Percentiles rank a stretch among this genome's conserved stretches.
These are phyloP conservation scores for Morpho helenor DNA, from an alignment of 2,888 invertebrate genomes.

Conservation along the genomic window DNA sequence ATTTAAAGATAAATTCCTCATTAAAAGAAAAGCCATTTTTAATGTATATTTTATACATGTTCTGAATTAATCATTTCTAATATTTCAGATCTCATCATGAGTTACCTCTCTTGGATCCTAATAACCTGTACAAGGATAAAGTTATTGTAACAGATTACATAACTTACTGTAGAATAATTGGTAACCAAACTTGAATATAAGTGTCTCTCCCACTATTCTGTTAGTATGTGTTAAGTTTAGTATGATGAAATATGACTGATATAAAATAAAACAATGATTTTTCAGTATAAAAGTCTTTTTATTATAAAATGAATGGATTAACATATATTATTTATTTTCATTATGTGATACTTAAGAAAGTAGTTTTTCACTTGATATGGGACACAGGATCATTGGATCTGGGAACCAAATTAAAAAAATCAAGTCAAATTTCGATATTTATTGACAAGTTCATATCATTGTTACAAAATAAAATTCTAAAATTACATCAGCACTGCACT, in stretches of 20 bases:
- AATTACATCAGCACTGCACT: slow-evolving; percentile 54
- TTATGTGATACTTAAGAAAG: slow-evolving; percentile 8
- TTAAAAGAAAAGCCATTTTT: too few species aligned
- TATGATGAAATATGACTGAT: neutral
- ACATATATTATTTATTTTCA: slow-evolving; percentile 18
- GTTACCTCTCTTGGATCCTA: slow-evolving; percentile 52
- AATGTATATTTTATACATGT: too few species aligned
- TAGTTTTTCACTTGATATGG: slow-evolving; percentile 35
- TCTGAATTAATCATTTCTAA: too few species aligned
- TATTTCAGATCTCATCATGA: slow-evolving; percentile 54
- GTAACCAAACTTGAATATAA: slow-evolving; percentile 19
- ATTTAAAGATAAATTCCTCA: too few species aligned
- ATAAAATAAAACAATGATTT: slow-evolving; percentile 16
- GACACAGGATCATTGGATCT: slow-evolving; percentile 68
- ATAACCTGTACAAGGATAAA: slow-evolving; percentile 65
- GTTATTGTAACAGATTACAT: slow-evolving; percentile 65
- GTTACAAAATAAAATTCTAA: slow-evolving; percentile 45
- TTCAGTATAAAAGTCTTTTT: slow-evolving; percentile 2
- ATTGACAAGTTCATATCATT: slow-evolving; percentile 46
- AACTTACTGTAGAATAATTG: slow-evolving; percentile 68
- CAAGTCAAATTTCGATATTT: slow-evolving; percentile 51
- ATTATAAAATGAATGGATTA: slow-evolving; percentile 11
- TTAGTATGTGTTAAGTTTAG: too few species aligned
- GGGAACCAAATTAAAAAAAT: slow-evolving; percentile 52
- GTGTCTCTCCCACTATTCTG: too few species aligned